phyloP scores from a whole-genome alignment of 2,888 invertebrate species.

The Drepanosiphum platanoidis region DNA sequence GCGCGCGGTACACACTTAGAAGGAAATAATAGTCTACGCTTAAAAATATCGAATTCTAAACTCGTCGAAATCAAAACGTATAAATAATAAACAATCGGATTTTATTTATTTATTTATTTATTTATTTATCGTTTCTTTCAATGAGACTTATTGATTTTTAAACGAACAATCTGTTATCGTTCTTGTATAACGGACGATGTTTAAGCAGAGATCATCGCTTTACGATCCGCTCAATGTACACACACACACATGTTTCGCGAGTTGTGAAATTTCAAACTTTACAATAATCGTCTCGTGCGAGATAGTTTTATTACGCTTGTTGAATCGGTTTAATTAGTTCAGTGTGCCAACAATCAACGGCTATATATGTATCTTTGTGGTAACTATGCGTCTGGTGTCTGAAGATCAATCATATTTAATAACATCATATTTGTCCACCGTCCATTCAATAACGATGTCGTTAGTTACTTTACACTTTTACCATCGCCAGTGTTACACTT shows the following conservation, averaged over 20 bases:
- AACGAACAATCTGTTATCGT: background rate
- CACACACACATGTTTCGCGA: background rate
- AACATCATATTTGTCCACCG: background rate
- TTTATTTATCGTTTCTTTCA: too few relatives aligned
- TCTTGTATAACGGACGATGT: background rate
- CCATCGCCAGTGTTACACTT: background rate
- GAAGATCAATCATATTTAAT: background rate
- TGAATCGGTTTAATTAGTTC: background rate
- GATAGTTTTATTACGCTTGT: constrained; percentile 17
- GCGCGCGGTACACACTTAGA: too few relatives aligned
- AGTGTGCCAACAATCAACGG: background rate
- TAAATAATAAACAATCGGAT: too few relatives aligned
- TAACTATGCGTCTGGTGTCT: too few relatives aligned
- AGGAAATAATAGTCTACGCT: too few relatives aligned
- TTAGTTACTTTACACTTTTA: background rate
- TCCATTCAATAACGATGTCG: background rate
- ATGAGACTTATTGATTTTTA: background rate
- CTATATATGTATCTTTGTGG: background rate
- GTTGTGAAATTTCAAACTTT: background rate
- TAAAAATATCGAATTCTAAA: too few relatives aligned
- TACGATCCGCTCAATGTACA: background rate
- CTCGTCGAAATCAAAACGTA: too few relatives aligned
- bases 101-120: too few relatives aligned
- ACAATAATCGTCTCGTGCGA: background rate
- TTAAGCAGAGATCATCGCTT: background rate